Conservation (phyloP, 2,888 invertebrate species). For the Leptodirus hochenwartii region DNA sequence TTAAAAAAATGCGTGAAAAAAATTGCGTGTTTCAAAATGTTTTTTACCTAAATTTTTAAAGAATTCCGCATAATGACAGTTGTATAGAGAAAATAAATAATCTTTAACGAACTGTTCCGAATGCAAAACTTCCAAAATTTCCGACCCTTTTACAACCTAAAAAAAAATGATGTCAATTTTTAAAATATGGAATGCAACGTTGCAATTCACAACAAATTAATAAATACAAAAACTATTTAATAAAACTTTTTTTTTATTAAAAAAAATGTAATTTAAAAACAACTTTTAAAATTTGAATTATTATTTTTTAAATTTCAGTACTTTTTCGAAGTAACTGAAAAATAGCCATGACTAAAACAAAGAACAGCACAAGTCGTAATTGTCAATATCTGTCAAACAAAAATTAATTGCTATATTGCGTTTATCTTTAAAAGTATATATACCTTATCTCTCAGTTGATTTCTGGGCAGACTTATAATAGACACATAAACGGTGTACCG, state of each 20-base stretch:
- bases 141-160: slow-evolving; percentile 27
- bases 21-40: slow-evolving; percentile 4
- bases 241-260: background rate
- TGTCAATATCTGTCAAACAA: too few species aligned
- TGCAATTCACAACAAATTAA: too few species aligned
- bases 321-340: too few species aligned
- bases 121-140: slow-evolving; percentile 27
- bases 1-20: slow-evolving; percentile 3
- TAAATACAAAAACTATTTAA: background rate
- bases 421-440: slow-evolving; percentile 7
- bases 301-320: too few species aligned
- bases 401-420: too few species aligned
- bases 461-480: slow-evolving; percentile 65
- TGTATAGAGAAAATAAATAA: slow-evolving; percentile 26
- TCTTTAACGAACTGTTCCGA: slow-evolving; percentile 27
- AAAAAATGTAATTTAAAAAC: too few species aligned
- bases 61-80: slow-evolving; percentile 44
- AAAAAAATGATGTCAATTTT: slow-evolving; percentile 12
- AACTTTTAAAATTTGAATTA: too few species aligned
- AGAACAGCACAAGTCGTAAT: too few species aligned
- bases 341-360: too few species aligned
- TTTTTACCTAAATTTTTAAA: slow-evolving; percentile 49
- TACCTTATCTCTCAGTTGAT: slow-evolving; percentile 61
- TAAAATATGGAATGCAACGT: too few species aligned
- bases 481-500: slow-evolving; percentile 69